These are phyloP conservation scores for Meloidogyne floridensis DNA, from an alignment of 1,140 invertebrate genomes.

Conservation along the genomic window DNA sequence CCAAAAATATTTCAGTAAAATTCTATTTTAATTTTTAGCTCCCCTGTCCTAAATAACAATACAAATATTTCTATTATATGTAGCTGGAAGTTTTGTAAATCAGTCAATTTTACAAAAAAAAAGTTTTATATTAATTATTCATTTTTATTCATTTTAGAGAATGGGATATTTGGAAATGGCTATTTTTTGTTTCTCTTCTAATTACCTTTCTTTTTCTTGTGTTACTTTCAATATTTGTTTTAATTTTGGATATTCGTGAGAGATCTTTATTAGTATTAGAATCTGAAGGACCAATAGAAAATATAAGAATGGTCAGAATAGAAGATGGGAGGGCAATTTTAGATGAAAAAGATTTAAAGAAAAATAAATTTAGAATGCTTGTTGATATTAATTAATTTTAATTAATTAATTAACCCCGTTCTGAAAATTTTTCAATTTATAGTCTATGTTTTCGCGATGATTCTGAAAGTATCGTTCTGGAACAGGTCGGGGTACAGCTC, in stretches of 20 bases:
- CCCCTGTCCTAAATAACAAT: too few species aligned
- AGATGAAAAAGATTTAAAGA: neutral
- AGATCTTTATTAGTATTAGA: neutral
- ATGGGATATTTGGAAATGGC: conserved; percentile 3
- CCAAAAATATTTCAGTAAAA: too few species aligned
- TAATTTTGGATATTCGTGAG: conserved; percentile 9
- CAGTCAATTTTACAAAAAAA: too few species aligned
- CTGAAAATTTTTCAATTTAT: too few species aligned
- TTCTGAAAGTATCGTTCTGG: too few species aligned
- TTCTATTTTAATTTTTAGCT: too few species aligned
- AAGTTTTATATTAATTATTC: neutral
- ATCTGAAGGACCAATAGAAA: conserved; percentile 1
- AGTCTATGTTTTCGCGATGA: too few species aligned
- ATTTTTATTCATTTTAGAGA: neutral
- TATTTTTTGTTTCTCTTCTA: conserved; percentile 10
- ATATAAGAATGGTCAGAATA: conserved; percentile 10
- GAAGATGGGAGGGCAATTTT: neutral
- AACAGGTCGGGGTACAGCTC: too few species aligned
- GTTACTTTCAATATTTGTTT: neutral
- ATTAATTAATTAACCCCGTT: too few species aligned
- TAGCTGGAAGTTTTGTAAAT: too few species aligned
- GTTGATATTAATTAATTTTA: neutral
- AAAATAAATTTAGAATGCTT: conserved; percentile 7
- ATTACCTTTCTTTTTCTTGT: neutral
- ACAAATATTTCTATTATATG: too few species aligned